phyloP scores from a whole-genome alignment of 2,113 vertebrate species.

The Urocynchramus pylzowi region DNA sequence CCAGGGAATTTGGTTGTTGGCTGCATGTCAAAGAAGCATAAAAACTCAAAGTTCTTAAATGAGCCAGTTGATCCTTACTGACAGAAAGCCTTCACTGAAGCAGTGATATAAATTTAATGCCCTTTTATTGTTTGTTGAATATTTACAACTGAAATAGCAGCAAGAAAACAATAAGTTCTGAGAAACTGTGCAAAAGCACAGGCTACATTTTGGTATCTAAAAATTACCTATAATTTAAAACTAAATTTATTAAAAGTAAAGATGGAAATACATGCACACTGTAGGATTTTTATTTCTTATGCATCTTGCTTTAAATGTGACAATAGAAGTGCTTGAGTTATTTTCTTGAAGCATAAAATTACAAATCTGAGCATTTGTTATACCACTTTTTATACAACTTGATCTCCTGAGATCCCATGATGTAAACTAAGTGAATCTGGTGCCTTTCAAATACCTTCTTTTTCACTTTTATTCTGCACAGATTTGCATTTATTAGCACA shows the following conservation, averaged over 20 bases:
- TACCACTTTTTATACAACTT: background rate
- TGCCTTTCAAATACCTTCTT: background rate
- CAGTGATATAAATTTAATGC: background rate
- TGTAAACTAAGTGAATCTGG: background rate
- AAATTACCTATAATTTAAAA: background rate
- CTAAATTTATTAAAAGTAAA: background rate
- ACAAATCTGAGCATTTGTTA: background rate
- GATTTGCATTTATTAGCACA: background rate
- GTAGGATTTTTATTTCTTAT: background rate
- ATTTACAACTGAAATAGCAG: background rate
- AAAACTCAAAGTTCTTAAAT: background rate
- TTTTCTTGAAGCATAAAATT: background rate
- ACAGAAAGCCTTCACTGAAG: background rate
- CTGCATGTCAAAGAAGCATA: constrained; percentile 13
- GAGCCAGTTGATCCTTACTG: background rate
- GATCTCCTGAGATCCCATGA: background rate
- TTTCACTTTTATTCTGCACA: background rate
- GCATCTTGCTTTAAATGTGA: background rate
- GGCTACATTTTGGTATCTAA: background rate
- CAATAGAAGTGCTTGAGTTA: background rate
- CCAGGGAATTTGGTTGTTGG: constrained; percentile 11
- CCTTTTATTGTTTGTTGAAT: background rate
- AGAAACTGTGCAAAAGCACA: background rate
- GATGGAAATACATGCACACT: background rate
- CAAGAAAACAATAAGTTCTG: background rate